A percentile compares a stretch with the other conserved stretches of the same genome.
phyloP scores from a whole-genome alignment of 1,140 invertebrate species.

The Eulimnadia texana region DNA sequence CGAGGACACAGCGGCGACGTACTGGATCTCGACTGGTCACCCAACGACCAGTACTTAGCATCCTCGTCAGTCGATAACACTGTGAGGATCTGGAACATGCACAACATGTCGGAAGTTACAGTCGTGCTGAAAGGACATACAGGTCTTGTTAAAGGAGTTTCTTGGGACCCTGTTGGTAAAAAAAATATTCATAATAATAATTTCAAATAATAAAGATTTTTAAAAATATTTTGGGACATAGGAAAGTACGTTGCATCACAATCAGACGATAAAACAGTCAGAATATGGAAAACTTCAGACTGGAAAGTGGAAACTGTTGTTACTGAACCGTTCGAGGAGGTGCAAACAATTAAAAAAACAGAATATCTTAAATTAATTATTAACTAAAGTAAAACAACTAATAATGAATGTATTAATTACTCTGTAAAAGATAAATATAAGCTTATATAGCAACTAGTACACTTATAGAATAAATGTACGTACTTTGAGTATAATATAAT shows the following conservation, averaged over 20 bases:
- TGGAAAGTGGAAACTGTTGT: slow-evolving; percentile 77
- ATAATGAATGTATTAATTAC: too few relatives aligned
- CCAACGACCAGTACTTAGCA: slow-evolving; percentile 78
- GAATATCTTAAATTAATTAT: too few relatives aligned
- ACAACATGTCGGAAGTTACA: slow-evolving; percentile 27
- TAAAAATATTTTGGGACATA: too few relatives aligned
- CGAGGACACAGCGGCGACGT: slow-evolving; percentile 83
- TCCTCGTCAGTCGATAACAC: slow-evolving; percentile 93
- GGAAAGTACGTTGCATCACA: slow-evolving; percentile 89
- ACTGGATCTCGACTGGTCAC: slow-evolving; percentile 89
- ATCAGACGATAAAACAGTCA: slow-evolving; percentile 85
- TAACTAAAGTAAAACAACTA: too few relatives aligned
- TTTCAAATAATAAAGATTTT: too few relatives aligned
- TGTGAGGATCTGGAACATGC: slow-evolving; percentile 80
- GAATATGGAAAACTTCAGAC: slow-evolving; percentile 87
- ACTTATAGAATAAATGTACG: too few relatives aligned
- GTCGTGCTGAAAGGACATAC: slow-evolving; percentile 65
- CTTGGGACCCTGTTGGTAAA: slow-evolving; percentile 86
- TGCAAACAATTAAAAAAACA: too few relatives aligned
- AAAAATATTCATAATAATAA: not conserved
- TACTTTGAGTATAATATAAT: too few relatives aligned
- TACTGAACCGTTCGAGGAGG: slow-evolving; percentile 79
- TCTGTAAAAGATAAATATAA: too few relatives aligned
- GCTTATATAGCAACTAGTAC: too few relatives aligned
- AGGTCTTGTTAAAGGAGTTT: slow-evolving; percentile 88